Evolutionary conservation across 2,797 vertebrate species (phyloP), one percentile per base, ranked within the genome.

Genomic region (Phrynocephalus guinanensis): DNA sequence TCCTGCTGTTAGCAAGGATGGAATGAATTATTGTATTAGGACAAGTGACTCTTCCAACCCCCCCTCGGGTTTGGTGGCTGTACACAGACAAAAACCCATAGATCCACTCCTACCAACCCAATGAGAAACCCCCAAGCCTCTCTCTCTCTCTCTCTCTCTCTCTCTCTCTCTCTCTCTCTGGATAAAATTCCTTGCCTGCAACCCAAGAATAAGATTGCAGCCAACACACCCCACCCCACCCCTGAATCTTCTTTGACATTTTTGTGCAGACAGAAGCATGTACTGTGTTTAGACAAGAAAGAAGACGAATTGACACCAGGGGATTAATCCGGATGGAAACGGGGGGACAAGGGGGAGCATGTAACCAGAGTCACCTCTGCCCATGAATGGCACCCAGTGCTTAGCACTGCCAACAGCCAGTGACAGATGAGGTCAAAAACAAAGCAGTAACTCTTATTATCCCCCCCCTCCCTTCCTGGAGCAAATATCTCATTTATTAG

Each of bases 381-480:
- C 38, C 79, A 82, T 10, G 1, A 85, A 87, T 3, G 15, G 60
- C 60, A 18, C 28, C 56, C 52, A 5, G 13, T 20, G 6, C 38
- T 86, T 70, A 90, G 73, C 13, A 1, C 30, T 87, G 87, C 60
- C 24, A 91, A 83, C 60, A 82, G 44, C 0, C 24, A 79, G 76
- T 91, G 86, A 89, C 85, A 95, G 77, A 89, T 28, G 87, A 88
- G 90, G 85, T 91, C 87, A 86, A 30, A 0, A 79, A 26, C 24
- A 24, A 52, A 44, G 7, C 50, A n/a, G 86, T 85, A 81, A 56
- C 77, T 72, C 52, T 56, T 24, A 79, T 13, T 73, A 2, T 76
- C n/a, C 9, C 22, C 7, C 22, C 48, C 28, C 11, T 38, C 72
- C 79, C 18, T 79, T 60, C 75, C 67, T n/a, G n/a, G 33, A 86